Base-by-base conservation (phyloP, 2,888 invertebrate species). In the Pegoplata infirma region DNA sequence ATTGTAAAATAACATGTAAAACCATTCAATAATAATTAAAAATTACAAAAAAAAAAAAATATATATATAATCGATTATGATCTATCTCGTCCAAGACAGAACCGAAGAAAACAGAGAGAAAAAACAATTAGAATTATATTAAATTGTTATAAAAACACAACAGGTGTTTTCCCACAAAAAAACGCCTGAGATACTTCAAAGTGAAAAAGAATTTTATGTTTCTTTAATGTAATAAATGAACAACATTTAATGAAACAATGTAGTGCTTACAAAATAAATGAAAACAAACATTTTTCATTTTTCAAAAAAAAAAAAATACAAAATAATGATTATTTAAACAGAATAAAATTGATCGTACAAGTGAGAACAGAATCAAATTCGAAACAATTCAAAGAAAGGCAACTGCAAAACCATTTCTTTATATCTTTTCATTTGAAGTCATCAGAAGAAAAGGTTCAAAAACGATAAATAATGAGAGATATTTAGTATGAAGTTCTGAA, bases 271-370 rank as follows among this genome's bases (percentile, higher is more conserved):
- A 71, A 79, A 75, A 75, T 67, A 79, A 72, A 79, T 79, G 17
- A 75, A 75, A 79, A 75, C 46, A 75, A 75, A 72, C 75, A 79
- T 79, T 75, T 79, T 72, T 79, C 79, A 79, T 79, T 75, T 47
- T 66, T 46, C 2, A 32, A 8, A n/a, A n/a, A n/a, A n/a, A n/a
- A n/a, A n/a, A n/a, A 21, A 58, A 17, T 32, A 32, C 28, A 1
- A 28, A 28, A 10, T n/a, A n/a, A n/a, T n/a, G n/a, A n/a, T n/a
- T n/a, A n/a, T n/a, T n/a, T n/a, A n/a, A n/a, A n/a, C n/a, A n/a
- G n/a, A n/a, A n/a, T n/a, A 40, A 40, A 40, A n/a, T 40, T 40
- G 36, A n/a, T 40, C 14, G n/a, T 28, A 28, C 76, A 67, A 66
- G 53, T 76, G 76, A 66, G 46, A 59, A 66, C 32, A 71, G 23